phyloP scores from a whole-genome alignment of 2,888 invertebrate species.

The Antheraea assamensis region DNA sequence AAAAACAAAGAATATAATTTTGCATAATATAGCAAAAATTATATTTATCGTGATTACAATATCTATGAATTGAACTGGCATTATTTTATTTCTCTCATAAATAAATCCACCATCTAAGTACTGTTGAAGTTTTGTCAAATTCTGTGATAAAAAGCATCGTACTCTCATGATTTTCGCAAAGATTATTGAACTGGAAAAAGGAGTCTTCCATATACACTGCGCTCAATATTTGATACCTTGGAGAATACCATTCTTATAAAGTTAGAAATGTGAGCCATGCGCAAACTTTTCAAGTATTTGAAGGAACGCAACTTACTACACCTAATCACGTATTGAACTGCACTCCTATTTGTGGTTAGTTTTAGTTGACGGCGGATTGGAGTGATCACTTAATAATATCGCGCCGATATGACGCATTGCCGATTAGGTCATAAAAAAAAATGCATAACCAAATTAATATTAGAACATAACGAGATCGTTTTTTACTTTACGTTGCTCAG shows the following conservation, averaged over 20 bases:
- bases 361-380: not conserved
- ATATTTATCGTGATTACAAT: no score
- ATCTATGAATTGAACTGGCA: not conserved
- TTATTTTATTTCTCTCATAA: not conserved
- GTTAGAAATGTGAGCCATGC: not conserved
- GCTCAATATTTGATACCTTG: not conserved
- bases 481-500: not conserved
- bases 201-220: not conserved
- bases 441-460: not conserved
- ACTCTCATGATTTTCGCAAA: not conserved
- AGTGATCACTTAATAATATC: not conserved
- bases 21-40: no score
- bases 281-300: conserved; percentile 7
- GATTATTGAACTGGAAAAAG: not conserved
- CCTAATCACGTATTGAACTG: not conserved
- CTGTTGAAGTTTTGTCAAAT: not conserved
- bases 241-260: conserved; percentile 5
- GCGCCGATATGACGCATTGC: not conserved
- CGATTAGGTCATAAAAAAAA: no score
- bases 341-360: not conserved
- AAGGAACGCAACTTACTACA: not conserved
- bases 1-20: no score
- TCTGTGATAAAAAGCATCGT: not conserved
- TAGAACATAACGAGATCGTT: not conserved
- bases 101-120: not conserved